Conservation (phyloP, 1,140 invertebrate genomes). For the Monochamus saltuarius region DNA sequence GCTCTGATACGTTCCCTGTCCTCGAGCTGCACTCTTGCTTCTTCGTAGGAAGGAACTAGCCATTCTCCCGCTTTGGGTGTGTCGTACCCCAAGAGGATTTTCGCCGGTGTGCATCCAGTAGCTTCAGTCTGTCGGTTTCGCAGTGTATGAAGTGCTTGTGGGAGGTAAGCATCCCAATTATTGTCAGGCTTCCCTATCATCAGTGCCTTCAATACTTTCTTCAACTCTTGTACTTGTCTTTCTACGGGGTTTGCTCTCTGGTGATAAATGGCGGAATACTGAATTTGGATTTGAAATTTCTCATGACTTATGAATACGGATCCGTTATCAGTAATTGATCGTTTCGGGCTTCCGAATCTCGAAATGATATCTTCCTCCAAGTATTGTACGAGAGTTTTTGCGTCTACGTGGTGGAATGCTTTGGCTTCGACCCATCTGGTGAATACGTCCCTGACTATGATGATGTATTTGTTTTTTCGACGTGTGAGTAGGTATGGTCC, state of each 20-base stretch:
- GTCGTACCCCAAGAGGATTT: neutral
- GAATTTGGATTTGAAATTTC: neutral
- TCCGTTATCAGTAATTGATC: slow-evolving; percentile 1
- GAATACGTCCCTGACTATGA: slow-evolving; percentile 5
- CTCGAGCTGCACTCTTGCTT: neutral
- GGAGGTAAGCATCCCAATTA: neutral
- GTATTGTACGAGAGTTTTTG: neutral
- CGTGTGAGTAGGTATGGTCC: neutral
- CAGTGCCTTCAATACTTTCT: neutral
- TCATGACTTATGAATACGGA: neutral
- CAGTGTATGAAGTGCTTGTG: neutral
- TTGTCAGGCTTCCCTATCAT: neutral
- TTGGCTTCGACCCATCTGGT: slow-evolving; percentile 9
- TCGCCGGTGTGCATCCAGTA: neutral
- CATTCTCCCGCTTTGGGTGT: neutral
- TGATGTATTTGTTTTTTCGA: slow-evolving; percentile 5
- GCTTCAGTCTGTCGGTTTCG: neutral
- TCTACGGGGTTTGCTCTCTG: neutral
- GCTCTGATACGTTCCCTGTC: neutral
- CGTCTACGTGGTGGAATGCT: neutral
- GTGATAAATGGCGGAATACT: neutral
- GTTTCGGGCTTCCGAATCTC: neutral
- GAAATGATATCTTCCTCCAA: neutral
- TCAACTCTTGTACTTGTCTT: neutral
- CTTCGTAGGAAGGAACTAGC: neutral